phyloP scores from a whole-genome alignment of 2,797 vertebrate species.

The Parauchenoglanis punctatus region DNA sequence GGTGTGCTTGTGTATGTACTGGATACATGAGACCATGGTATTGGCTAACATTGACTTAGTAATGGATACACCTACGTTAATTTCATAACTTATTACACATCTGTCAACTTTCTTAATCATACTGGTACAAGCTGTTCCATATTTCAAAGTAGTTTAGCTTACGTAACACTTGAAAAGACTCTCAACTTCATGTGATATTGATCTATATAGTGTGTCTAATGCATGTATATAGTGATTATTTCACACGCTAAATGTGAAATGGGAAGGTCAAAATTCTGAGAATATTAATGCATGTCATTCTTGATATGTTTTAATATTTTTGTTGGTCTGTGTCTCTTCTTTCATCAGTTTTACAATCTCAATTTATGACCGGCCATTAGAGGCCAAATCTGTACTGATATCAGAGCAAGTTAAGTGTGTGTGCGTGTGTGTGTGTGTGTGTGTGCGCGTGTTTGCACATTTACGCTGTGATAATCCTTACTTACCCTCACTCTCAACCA shows the following conservation, averaged over 20 bases:
- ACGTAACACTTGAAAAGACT: background rate
- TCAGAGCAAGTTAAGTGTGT: slow-evolving; percentile 1
- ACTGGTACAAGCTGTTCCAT: background rate
- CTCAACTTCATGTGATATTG: background rate
- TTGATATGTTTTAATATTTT: slow-evolving; percentile 9
- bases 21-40: background rate
- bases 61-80: slow-evolving; percentile 3
- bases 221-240: background rate
- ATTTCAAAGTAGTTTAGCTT: background rate
- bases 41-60: background rate
- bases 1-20: background rate
- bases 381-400: background rate
- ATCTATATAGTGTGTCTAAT: background rate
- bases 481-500: slow-evolving; percentile 33
- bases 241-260: background rate
- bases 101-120: slow-evolving; percentile 4
- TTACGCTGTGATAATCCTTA: slow-evolving; percentile 34
- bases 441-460: background rate
- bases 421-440: slow-evolving; percentile 2
- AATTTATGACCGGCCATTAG: background rate
- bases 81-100: slow-evolving; percentile 11
- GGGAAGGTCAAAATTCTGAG: background rate
- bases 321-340: background rate
- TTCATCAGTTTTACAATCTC: background rate
- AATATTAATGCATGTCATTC: background rate